phyloP scores from a whole-genome alignment of 2,113 vertebrate species.

The Leptodactylus fuscus region DNA sequence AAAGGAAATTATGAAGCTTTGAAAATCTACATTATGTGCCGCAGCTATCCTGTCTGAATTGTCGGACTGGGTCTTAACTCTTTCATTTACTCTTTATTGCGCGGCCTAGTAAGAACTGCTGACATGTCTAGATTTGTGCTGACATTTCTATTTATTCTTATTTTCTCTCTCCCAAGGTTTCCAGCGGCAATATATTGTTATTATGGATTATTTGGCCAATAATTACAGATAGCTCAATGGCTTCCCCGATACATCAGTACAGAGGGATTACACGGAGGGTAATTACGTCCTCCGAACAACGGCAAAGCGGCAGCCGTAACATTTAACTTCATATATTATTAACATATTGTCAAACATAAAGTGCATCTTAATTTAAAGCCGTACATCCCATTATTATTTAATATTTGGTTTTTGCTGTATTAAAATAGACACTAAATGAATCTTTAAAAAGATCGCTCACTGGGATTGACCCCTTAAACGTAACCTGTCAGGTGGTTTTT shows the following conservation, averaged over 20 bases:
- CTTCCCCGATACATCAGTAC: neutral
- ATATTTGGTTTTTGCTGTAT: neutral
- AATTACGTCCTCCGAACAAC: neutral
- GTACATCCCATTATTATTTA: neutral
- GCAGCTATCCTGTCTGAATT: neutral
- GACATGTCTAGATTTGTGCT: conserved; percentile 13
- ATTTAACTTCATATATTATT: conserved; percentile 9
- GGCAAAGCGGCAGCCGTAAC: neutral
- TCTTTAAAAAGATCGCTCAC: neutral
- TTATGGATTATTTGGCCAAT: conserved; percentile 13
- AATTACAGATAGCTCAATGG: conserved; percentile 16
- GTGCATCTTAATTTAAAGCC: conserved; percentile 3
- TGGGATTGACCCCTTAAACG: neutral
- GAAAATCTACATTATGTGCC: neutral
- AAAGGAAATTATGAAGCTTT: neutral
- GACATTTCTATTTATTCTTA: conserved; percentile 1
- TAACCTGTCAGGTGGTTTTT: too few relatives aligned
- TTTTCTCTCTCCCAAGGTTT: neutral
- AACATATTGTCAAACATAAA: neutral
- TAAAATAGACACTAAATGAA: neutral
- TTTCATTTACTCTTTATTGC: neutral
- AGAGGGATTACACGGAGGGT: neutral
- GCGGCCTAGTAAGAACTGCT: neutral
- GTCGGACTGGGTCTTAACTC: neutral
- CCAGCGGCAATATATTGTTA: neutral